Percentiles rank a stretch among this genome's conserved stretches.
Evolutionary conservation across 1,140 invertebrate genomes (phyloP).

Genomic region (Macrotrachela quadricornifera): DNA sequence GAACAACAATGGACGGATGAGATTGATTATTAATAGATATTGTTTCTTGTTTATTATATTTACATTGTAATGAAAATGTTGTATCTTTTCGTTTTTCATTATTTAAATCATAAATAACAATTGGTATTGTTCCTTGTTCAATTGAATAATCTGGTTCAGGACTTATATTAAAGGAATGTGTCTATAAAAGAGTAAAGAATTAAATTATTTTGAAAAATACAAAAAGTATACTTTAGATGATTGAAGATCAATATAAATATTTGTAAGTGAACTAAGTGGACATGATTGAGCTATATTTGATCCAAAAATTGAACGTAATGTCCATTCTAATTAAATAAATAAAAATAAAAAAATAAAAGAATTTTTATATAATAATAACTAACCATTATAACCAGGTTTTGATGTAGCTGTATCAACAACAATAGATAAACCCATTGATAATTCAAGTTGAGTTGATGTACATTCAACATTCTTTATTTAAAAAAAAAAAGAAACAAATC

Average conservation of each 20-base stretch:
- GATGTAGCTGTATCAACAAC: conserved; percentile 45
- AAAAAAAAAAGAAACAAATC: neutral
- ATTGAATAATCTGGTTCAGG: conserved; percentile 34
- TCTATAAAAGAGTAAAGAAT: neutral
- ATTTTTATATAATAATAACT: neutral
- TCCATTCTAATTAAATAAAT: conserved; percentile 41
- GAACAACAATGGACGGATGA: conserved; percentile 49
- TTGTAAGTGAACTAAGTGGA: conserved; percentile 46
- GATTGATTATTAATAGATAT: conserved; percentile 13
- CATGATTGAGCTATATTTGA: conserved; percentile 50
- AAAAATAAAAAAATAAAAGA: neutral
- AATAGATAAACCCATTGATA: conserved; percentile 53
- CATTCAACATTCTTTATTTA: conserved; percentile 33
- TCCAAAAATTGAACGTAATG: conserved; percentile 55
- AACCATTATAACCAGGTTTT: conserved; percentile 33
- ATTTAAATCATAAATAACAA: conserved; percentile 44
- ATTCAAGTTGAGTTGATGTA: conserved; percentile 40
- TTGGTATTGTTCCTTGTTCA: conserved; percentile 40
- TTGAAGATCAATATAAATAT: conserved; percentile 46
- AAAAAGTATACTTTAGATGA: neutral
- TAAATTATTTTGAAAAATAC: no score
- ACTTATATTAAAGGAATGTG: conserved; percentile 22
- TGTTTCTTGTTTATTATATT: conserved; percentile 15
- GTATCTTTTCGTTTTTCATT: conserved; percentile 22
- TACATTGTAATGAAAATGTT: conserved; percentile 10